Evolutionary conservation across 2,888 invertebrate species (phyloP), one percentile per base, ranked within the genome.

Genomic region (Pristionchus maxplancki): DNA sequence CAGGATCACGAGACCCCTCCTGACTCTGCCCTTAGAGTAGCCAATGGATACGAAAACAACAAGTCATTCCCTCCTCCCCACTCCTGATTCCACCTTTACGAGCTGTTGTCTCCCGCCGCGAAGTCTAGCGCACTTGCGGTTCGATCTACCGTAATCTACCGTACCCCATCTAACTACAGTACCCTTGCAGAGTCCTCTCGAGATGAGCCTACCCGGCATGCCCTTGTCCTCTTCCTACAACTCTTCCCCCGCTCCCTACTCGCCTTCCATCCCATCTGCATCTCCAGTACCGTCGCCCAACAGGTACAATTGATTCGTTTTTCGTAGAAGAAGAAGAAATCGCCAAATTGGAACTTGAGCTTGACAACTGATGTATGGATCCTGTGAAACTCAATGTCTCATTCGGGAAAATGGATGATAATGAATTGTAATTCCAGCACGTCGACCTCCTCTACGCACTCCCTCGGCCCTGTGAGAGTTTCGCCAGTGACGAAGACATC

Each of bases 151-250:
- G 28, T 28, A 64, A 6, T 20, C 71, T 74, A 37, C 71, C 40
- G 78, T 40, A 78, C 24, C 15, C 17, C 17, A 40, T 40, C 71
- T 17, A 3, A 20, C 20, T n/a, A 58, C 58, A n/a, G 58, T 58
- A 44, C 24, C n/a, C n/a, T 78, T 78, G 44, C 78, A 78, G 78
- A 78, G 28, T 83, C 82, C 50, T 20, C 40, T 85, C 58, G 85
- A 85, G 44, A 85, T 85, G 85, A 44, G 20, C 15, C 85, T 85
- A 15, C 85, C 85, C 85, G 85, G 85, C 15, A 85, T 64, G 85
- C 85, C 85, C 0, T 40, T 85, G 6, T 9, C 85, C 44, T 64
- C 85, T 8, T 31, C 34, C 24, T 50, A 31, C 20, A 17, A 44
- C 11, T 85, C 62, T 40, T 62, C 84, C 24, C 84, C 84, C 2